Evolutionary conservation across 2,888 invertebrate genomes (phyloP).

Genomic region (Tanytarsus gracilentus): DNA sequence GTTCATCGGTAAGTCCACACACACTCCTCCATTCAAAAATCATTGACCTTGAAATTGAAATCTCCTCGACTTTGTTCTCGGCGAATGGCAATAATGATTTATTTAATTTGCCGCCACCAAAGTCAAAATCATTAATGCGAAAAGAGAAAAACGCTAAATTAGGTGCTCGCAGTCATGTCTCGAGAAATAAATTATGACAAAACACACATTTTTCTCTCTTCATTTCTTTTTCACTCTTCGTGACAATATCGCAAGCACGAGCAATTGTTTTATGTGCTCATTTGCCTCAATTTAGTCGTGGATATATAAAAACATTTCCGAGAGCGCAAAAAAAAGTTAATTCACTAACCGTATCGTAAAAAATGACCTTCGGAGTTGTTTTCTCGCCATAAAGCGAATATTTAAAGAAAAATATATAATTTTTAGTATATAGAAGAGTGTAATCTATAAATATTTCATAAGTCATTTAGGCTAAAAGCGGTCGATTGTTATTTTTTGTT

Average conservation of each 20-base stretch:
- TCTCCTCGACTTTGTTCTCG: too few species aligned
- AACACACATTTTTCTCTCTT: background rate
- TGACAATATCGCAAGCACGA: slow-evolving; percentile 1
- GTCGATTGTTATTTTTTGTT: background rate
- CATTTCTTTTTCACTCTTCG: background rate
- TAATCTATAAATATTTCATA: slow-evolving; percentile 28
- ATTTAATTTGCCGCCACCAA: too few species aligned
- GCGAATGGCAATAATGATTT: too few species aligned
- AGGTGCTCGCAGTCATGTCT: background rate
- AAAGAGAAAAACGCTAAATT: too few species aligned
- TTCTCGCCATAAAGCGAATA: background rate
- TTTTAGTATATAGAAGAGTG: background rate
- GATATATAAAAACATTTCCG: background rate
- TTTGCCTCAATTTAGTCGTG: slow-evolving; percentile 9
- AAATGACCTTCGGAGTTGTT: slow-evolving; percentile 24
- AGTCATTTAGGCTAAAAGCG: slow-evolving; percentile 9
- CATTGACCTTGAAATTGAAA: too few species aligned
- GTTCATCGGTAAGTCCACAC: slow-evolving; percentile 45
- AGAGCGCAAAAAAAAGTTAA: slow-evolving; percentile 13
- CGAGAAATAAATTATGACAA: background rate
- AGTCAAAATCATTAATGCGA: too few species aligned
- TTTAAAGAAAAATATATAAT: slow-evolving; percentile 5
- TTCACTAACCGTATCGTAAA: slow-evolving; percentile 7
- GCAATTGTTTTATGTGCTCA: background rate
- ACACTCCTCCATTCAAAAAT: too few species aligned